Evolutionary conservation across 2,797 vertebrate genomes (phyloP).

Genomic region (Microchirus variegatus): DNA sequence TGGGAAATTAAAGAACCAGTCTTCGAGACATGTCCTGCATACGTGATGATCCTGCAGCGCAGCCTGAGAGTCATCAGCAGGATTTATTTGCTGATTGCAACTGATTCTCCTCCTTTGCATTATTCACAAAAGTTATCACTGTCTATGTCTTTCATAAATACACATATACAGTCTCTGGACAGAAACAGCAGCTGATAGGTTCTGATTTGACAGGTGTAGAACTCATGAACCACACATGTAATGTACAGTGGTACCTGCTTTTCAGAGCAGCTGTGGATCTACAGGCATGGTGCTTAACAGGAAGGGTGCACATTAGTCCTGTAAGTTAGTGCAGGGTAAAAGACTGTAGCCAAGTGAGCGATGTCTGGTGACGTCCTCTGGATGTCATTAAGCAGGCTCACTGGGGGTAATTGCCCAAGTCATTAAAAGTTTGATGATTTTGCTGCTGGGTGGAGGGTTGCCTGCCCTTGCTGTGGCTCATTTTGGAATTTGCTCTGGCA

Average conservation of each 20-base stretch:
- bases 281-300: slow-evolving; percentile 11
- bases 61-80: no score
- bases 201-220: slow-evolving; percentile 40
- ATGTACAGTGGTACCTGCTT: slow-evolving; percentile 32
- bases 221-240: slow-evolving; percentile 7
- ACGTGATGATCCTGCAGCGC: slow-evolving; percentile 35
- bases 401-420: slow-evolving; percentile 85
- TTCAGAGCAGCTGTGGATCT: slow-evolving; percentile 30
- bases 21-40: slow-evolving; percentile 23
- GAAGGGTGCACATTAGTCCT: slow-evolving; percentile 50
- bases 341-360: slow-evolving; percentile 49
- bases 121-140: slow-evolving; percentile 40
- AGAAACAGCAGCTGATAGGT: slow-evolving; percentile 29
- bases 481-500: slow-evolving; percentile 77
- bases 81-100: slow-evolving; percentile 64
- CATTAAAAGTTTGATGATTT: slow-evolving; percentile 88
- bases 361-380: slow-evolving; percentile 78
- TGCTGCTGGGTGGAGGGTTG: slow-evolving; percentile 80
- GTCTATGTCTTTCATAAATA: neutral
- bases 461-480: slow-evolving; percentile 80
- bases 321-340: slow-evolving; percentile 36
- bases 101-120: slow-evolving; percentile 56
- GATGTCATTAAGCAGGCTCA: slow-evolving; percentile 83
- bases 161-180: slow-evolving; percentile 21
- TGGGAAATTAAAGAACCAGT: slow-evolving; percentile 23